Evolutionary conservation across 2,113 vertebrate species (phyloP), one percentile per base, ranked within the genome.

Genomic region (Nymphicus hollandicus): DNA sequence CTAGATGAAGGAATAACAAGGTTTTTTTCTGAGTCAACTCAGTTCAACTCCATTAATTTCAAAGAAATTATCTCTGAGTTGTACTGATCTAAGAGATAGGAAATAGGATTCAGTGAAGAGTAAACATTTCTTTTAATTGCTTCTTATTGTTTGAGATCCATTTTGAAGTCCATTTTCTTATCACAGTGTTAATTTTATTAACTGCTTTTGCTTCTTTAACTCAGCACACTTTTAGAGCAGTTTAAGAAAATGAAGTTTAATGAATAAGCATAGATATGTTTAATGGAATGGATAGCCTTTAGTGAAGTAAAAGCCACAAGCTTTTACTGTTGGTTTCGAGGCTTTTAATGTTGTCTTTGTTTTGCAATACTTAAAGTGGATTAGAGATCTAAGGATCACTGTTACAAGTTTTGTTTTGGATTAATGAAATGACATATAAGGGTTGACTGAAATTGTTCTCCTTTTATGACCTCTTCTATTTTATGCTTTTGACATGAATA

Each of bases 281-380:
- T 44, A 88, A 68, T 52, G 49, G 86, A 88, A 68, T 65, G 83
- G 63, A 60, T 74, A 74, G 73, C 20, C 28, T 90, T 87, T 43
- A 74, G 73, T 3, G 1, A 49, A 52, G 89, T 94, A 58, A 58
- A 58, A 58, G 13, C 81, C 64, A 90, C 92, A 86, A 96, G 88
- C 37, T 92, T 96, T 79, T 88, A 66, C 63, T 83, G 84, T 83
- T 91, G 60, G 60, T 96, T 92, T 89, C 63, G 82, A 77, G 23
- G 61, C 50, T 94, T 95, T 93, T 92, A 90, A 93, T 91, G 70
- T 95, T 96, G 93, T 89, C 46, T 96, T 96, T 92, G 89, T 96
- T 97, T 96, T 95, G 78, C 92, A 94, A 31, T 92, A 23, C 68
- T 95, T 94, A 87, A 95, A 96, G 52, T 94, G n/a, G 91, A 96